Conservation (phyloP, 1,140 invertebrate species). For the Drosophila auraria region DNA sequence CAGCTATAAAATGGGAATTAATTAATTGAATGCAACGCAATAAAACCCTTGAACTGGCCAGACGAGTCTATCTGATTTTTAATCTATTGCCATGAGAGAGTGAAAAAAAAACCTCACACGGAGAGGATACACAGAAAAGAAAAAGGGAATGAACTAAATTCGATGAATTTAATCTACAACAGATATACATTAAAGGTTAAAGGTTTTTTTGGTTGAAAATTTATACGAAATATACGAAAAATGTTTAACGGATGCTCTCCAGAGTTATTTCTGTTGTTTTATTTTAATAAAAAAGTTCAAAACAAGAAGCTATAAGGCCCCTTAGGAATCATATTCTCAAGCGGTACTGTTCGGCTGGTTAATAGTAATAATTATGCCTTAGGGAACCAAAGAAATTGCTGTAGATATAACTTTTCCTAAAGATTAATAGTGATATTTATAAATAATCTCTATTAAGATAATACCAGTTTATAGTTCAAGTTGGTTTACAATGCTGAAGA, state of each 20-base stretch:
- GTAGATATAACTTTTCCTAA: neutral
- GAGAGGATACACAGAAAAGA: neutral
- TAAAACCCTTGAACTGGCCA: constrained; percentile 16
- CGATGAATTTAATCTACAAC: too few species aligned
- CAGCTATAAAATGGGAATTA: constrained; percentile 44
- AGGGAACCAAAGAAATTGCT: neutral
- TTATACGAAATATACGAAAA: too few species aligned
- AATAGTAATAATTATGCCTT: neutral
- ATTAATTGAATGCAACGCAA: constrained; percentile 53
- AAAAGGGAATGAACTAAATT: neutral
- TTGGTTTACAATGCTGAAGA: neutral
- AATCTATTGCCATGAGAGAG: neutral
- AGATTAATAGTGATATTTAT: neutral
- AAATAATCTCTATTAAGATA: neutral
- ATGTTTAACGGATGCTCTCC: neutral
- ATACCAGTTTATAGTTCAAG: neutral
- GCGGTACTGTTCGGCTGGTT: neutral
- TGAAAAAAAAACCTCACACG: constrained; percentile 46
- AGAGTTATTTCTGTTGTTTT: neutral
- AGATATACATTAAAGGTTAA: too few species aligned
- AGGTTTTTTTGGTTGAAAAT: neutral
- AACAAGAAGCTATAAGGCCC: too few species aligned
- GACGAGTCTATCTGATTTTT: constrained; percentile 30
- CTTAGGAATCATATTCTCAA: neutral
- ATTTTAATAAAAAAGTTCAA: too few species aligned